Evolutionary conservation across 2,888 invertebrate species (phyloP).

Genomic region (Tetropium fuscum): DNA sequence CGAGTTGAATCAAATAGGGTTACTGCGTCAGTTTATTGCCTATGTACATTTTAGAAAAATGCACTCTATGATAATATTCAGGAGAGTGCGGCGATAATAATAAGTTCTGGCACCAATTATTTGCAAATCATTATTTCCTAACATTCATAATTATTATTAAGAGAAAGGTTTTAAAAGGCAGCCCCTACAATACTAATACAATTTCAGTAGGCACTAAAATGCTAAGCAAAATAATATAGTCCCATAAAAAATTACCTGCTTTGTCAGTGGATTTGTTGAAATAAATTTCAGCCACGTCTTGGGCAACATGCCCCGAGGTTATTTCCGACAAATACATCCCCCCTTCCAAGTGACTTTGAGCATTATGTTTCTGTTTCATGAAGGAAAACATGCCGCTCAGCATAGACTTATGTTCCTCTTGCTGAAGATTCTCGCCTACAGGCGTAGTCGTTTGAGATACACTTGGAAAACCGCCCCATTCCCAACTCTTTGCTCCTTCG

Average conservation of each 20-base stretch:
- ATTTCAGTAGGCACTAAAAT: no score
- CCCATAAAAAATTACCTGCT: slow-evolving; percentile 49
- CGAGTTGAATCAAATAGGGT: no score
- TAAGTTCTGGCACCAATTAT: no score
- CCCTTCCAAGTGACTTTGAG: slow-evolving; percentile 67
- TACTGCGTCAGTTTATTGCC: no score
- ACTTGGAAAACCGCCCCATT: slow-evolving; percentile 89
- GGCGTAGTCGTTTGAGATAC: slow-evolving; percentile 56
- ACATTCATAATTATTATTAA: no score
- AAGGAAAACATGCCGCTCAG: slow-evolving; percentile 93
- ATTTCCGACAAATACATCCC: slow-evolving; percentile 94
- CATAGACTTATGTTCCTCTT: slow-evolving; percentile 73
- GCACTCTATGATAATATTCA: no score
- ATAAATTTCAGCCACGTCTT: slow-evolving; percentile 91
- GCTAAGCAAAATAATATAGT: no score
- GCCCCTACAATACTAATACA: no score
- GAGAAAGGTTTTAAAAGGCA: no score
- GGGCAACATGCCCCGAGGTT: slow-evolving; percentile 89
- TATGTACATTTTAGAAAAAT: no score
- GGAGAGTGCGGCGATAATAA: no score
- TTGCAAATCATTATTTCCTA: no score
- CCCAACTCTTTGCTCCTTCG: slow-evolving; percentile 78
- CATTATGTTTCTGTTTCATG: slow-evolving; percentile 77
- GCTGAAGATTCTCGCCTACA: slow-evolving; percentile 46
- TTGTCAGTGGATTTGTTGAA: slow-evolving; percentile 70